Base-by-base conservation (phyloP, 53 echinoderm and acorn worm species). In the Paelopatides confundens region DNA sequence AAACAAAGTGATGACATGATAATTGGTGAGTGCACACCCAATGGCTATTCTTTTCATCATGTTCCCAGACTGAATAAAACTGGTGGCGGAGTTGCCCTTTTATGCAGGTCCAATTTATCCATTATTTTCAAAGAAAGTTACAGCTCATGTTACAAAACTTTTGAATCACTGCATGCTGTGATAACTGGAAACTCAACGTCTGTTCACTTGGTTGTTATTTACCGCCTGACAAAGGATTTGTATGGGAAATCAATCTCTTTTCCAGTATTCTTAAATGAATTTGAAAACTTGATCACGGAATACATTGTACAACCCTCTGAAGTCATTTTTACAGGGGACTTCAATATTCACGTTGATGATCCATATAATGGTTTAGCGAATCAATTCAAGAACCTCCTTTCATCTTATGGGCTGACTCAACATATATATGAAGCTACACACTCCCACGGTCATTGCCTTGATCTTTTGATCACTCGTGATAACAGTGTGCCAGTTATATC, bases 31-130 rank as follows among this genome's bases (percentile, higher is more conserved):
- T 36, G 32, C 18, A 62, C 63, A 62, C 82, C 82, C 9, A 0
- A 3, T 62, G 82, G 63, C 7, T 63, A 33, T 17, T 14, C 13
- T 53, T 53, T 53, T 53, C 53, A 53, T 17, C 53, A 53, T 53
- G 15, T 53, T 0, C 38, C 82, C 0, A 62, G 34, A 37, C 21
- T 35, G 11, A 4, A 23, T 10, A 82, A 82, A 82, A 52, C 53
- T 4, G 81, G 51, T 24, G 81, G 81, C n/a, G 81, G 81, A 31
- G 54, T 81, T 81, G 81, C 53, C 28, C 31, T 82, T 29, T 35
- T 82, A 2, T 82, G 14, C 29, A 35, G 29, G 82, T 58, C 82
- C 18, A 62, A 32, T 34, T 18, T 82, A 37, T n/a, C n/a, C n/a
- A n/a, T n/a, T n/a, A n/a, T n/a, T n/a, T n/a, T 62, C 62, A 18